These are phyloP conservation scores for Sminthurinus signatus DNA, from an alignment of 1,140 invertebrate genomes.

Conservation along the genomic window DNA sequence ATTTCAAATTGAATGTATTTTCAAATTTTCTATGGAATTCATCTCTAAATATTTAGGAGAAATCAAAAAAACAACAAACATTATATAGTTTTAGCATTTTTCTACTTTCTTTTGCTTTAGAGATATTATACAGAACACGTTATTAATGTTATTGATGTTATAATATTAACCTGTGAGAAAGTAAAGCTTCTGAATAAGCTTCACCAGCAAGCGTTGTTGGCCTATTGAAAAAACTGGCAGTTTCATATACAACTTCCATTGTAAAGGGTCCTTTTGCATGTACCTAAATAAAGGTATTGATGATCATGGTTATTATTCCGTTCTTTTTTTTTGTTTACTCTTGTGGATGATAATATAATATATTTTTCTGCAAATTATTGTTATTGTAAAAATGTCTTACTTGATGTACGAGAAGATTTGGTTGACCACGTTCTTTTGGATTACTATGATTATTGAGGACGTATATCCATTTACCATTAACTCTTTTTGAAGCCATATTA, in stretches of 20 bases:
- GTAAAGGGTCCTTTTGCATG: slow-evolving; percentile 72
- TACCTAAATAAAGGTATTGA: too few species aligned
- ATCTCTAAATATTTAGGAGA: too few species aligned
- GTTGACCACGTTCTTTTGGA: slow-evolving; percentile 9
- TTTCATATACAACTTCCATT: slow-evolving; percentile 79
- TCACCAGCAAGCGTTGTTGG: slow-evolving; percentile 55
- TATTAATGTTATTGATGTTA: too few species aligned
- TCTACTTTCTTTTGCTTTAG: too few species aligned
- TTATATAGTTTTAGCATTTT: too few species aligned
- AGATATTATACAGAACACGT: too few species aligned
- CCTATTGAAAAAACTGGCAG: slow-evolving; percentile 54
- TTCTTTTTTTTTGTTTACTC: too few species aligned
- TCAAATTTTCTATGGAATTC: slow-evolving; percentile 66
- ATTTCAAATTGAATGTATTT: slow-evolving; percentile 58
- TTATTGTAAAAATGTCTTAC: slow-evolving; percentile 11
- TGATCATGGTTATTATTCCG: too few species aligned
- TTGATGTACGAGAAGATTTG: slow-evolving; percentile 31
- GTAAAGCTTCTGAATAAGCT: slow-evolving; percentile 56
- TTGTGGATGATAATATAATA: too few species aligned
- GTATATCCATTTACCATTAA: slow-evolving; percentile 18
- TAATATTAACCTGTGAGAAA: slow-evolving; percentile 48
- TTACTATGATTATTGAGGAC: slow-evolving; percentile 15
- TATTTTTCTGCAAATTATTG: too few species aligned
- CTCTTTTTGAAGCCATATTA: slow-evolving; percentile 19
- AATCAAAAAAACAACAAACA: too few species aligned